Evolutionary conservation across 2,797 vertebrate species (phyloP), one percentile per base, ranked within the genome.

Genomic region (Emys orbicularis): DNA sequence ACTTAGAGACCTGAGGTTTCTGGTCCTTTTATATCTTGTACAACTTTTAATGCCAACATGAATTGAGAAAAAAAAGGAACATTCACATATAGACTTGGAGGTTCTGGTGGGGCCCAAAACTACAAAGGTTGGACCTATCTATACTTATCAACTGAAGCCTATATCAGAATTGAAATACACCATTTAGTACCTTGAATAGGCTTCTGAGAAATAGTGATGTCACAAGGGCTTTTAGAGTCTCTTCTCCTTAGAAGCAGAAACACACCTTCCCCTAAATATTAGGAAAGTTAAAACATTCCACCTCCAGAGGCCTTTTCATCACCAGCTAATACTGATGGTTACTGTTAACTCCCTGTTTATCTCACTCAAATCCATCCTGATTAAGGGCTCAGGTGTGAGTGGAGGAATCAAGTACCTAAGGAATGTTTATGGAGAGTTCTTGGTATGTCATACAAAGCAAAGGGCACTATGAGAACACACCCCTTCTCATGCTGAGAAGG

Each of bases 21-120:
- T 54, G 86, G 25, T 81, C 96, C 94, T 92, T 94, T 95, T 27
- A 27, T 25, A 44, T 44, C 12, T 74, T 74, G 72, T 27, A 44
- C 41, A 74, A 44, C 95, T 92, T 96, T 81, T 15, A 15, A 95
- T 95, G 41, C 88, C 86, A 92, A 68, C 3, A 89, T 84, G 90
- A 16, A 29, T 87, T 94, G 52, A 86, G 7, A 93, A 76, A 94
- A 94, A 56, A 81, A 74, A 23, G 19, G 74, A 84, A 92, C 87
- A 90, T 54, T 79, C 74, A 47, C 13, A 16, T 90, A 87, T 92
- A 53, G 34, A 34, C 92, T 91, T 50, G 50, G 50, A 50, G 50
- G 50, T 50, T 50, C 15, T 50, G 50, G 50, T 50, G 50, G 15
- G 50, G 13, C 15, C 50, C 15, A 16, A 50, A 50, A 15, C 15